A percentile compares a stretch with the other conserved stretches of the same genome.
phyloP scores from a whole-genome alignment of 2,888 invertebrate species.

The Heliothis peltigera region DNA sequence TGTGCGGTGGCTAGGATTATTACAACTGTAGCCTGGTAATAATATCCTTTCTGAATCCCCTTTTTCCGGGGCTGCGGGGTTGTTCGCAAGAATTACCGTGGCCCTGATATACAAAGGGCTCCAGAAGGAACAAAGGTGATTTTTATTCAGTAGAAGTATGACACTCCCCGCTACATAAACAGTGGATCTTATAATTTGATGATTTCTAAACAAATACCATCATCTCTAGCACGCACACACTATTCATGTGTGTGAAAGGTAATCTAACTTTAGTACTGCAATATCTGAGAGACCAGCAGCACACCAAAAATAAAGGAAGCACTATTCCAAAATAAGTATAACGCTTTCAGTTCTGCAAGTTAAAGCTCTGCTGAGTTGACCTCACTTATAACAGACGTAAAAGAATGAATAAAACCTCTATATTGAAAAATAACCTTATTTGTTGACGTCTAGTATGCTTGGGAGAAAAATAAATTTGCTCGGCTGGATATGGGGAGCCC shows the following conservation, averaged over 20 bases:
- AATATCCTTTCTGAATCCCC: slow-evolving; percentile 57
- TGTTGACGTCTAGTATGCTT: slow-evolving; percentile 87
- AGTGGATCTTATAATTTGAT: too few relatives aligned
- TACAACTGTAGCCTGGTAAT: slow-evolving; percentile 50
- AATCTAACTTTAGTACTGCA: too few relatives aligned
- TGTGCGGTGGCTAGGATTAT: slow-evolving; percentile 37
- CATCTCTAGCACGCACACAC: neutral
- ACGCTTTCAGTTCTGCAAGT: slow-evolving; percentile 25
- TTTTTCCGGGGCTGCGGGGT: slow-evolving; percentile 24
- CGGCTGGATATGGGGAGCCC: slow-evolving; percentile 79
- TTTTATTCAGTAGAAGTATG: too few relatives aligned
- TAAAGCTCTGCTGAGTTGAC: slow-evolving; percentile 44
- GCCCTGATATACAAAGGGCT: too few relatives aligned
- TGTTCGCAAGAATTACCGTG: too few relatives aligned
- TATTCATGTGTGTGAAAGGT: too few relatives aligned
- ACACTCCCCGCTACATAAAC: too few relatives aligned
- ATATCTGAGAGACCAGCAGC: neutral
- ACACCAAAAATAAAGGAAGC: slow-evolving; percentile 12
- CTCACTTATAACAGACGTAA: slow-evolving; percentile 69
- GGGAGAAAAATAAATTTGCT: slow-evolving; percentile 86
- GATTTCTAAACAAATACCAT: too few relatives aligned
- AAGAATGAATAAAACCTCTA: slow-evolving; percentile 78
- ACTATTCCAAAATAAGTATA: slow-evolving; percentile 9
- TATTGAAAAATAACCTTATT: slow-evolving; percentile 88
- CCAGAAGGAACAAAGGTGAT: too few relatives aligned